These are phyloP conservation scores for Teleogryllus oceanicus DNA, from an alignment of 2,888 invertebrate species.

Conservation along the genomic window DNA sequence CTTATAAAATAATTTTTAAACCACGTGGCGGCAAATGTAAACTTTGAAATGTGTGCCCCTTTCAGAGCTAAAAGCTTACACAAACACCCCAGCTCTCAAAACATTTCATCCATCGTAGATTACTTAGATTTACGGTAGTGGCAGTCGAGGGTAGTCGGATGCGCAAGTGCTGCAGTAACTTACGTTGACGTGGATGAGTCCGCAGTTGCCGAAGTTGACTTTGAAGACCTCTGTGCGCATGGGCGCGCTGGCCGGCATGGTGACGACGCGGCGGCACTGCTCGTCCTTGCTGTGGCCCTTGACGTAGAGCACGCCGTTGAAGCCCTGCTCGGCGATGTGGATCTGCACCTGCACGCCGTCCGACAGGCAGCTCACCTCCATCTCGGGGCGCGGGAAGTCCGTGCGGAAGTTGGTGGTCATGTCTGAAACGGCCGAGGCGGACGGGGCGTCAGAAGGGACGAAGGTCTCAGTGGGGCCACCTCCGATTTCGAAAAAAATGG, in stretches of 20 bases:
- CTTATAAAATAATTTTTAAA: too few relatives aligned
- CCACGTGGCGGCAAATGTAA: too few relatives aligned
- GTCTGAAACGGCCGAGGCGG: slow-evolving; percentile 38
- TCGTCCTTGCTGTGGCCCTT: slow-evolving; percentile 93
- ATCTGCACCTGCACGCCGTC: slow-evolving; percentile 87
- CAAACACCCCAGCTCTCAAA: too few relatives aligned
- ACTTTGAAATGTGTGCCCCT: too few relatives aligned
- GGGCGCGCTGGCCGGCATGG: slow-evolving; percentile 65
- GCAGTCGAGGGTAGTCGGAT: too few relatives aligned
- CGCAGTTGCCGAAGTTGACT: slow-evolving; percentile 87
- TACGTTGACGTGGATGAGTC: slow-evolving; percentile 84
- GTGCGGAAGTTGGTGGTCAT: slow-evolving; percentile 59
- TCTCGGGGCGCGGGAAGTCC: slow-evolving; percentile 80
- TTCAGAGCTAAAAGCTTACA: too few relatives aligned
- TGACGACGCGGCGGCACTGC: slow-evolving; percentile 77
- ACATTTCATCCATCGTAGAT: too few relatives aligned
- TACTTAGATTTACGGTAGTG: too few relatives aligned
- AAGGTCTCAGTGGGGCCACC: too few relatives aligned
- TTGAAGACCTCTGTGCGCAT: slow-evolving; percentile 74
- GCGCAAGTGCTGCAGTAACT: slow-evolving; percentile 44
- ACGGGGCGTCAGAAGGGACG: too few relatives aligned
- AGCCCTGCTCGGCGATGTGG: slow-evolving; percentile 68
- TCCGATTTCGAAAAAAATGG: too few relatives aligned
- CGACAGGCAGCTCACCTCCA: slow-evolving; percentile 84
- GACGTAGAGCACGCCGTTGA: slow-evolving; percentile 87